These are phyloP conservation scores for Drosophila villosipedis DNA, from an alignment of 2,888 invertebrate genomes.

Conservation along the genomic window DNA sequence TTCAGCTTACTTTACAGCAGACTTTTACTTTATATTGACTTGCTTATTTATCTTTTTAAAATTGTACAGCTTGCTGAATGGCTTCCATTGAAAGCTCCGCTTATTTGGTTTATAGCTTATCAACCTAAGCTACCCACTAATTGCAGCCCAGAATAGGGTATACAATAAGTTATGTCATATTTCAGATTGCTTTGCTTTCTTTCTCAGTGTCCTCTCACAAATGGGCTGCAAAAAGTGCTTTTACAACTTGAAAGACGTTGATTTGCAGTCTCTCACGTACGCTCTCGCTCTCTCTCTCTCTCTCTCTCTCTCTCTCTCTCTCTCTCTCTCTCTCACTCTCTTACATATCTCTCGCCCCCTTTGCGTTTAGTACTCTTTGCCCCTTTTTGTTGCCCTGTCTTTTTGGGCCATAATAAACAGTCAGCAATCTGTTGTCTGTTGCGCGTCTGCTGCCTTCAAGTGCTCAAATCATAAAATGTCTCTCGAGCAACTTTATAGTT, in stretches of 20 bases:
- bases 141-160: not conserved
- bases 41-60: not conserved
- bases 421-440: conserved; percentile 79
- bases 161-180: conserved; percentile 30
- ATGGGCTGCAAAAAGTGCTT: conserved; percentile 68
- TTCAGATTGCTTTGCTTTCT: conserved; percentile 40
- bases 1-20: not conserved
- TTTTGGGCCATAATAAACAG: conserved; percentile 75
- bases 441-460: conserved; percentile 79
- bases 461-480: conserved; percentile 81
- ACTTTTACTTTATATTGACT: not conserved
- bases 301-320: not conserved
- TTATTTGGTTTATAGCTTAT: not conserved
- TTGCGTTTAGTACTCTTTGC: not conserved
- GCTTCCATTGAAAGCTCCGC: not conserved
- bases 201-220: conserved; percentile 73
- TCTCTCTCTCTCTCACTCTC: not conserved
- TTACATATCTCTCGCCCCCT: not conserved
- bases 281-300: not conserved
- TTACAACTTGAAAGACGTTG: conserved; percentile 58
- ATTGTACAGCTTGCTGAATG: not conserved
- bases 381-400: conserved; percentile 33
- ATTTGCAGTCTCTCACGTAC: conserved; percentile 45
- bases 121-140: not conserved
- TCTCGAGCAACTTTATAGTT: conserved; percentile 79